These are phyloP conservation scores for Lontra canadensis DNA, from an alignment of 2,113 vertebrate genomes.

Conservation along the genomic window DNA sequence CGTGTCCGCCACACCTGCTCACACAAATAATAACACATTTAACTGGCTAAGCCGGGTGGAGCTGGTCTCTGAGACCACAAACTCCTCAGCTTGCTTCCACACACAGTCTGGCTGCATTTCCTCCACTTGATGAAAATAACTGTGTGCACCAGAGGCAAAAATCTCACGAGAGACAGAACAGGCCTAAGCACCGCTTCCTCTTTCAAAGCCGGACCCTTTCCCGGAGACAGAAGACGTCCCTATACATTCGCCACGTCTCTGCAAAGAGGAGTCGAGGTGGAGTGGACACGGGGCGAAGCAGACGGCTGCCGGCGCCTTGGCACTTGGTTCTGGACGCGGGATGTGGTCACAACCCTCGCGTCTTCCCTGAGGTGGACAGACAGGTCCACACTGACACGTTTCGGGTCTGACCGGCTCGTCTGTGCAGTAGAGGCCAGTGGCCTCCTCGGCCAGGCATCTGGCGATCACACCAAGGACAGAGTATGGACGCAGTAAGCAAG, in stretches of 20 bases:
- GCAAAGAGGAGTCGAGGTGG: accelerated
- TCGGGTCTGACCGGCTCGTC: not conserved
- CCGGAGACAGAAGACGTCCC: not conserved
- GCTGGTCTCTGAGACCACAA: not conserved
- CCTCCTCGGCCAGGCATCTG: accelerated
- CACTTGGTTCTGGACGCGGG: not conserved
- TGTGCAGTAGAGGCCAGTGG: accelerated
- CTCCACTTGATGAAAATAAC: not conserved
- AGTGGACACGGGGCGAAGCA: accelerated
- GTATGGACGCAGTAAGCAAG: accelerated
- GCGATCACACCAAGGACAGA: accelerated
- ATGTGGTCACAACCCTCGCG: accelerated
- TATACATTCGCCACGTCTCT: accelerated
- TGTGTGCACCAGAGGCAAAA: too few species aligned
- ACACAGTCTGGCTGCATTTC: not conserved
- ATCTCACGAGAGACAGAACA: not conserved
- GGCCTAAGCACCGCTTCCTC: not conserved
- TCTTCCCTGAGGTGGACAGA: not conserved
- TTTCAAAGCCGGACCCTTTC: not conserved
- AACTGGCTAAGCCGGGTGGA: not conserved
- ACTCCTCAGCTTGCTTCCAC: not conserved
- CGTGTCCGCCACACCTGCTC: not conserved
- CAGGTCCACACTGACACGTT: accelerated
- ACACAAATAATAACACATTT: accelerated
- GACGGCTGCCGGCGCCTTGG: accelerated